Percentiles rank a stretch among this genome's conserved stretches.
Evolutionary conservation across 2,797 vertebrate genomes (phyloP).

Genomic region (Hafferia zeledoni): DNA sequence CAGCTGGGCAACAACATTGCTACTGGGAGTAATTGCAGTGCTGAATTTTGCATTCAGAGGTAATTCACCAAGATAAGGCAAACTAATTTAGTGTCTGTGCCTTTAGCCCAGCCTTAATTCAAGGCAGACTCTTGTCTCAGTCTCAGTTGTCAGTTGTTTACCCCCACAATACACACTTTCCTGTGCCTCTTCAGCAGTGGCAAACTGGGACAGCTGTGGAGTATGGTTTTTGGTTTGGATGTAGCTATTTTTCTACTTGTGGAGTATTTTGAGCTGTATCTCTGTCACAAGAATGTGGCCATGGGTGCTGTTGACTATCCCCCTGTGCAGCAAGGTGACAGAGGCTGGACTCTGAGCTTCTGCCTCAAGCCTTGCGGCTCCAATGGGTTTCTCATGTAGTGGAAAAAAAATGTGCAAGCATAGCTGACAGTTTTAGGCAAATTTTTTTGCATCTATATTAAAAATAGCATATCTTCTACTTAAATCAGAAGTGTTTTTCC

Average conservation of each 20-base stretch:
- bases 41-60: background rate
- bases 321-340: rapidly evolving
- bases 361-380: rapidly evolving
- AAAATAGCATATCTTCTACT: background rate
- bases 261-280: background rate
- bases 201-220: background rate
- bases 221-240: rapidly evolving
- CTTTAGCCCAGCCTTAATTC: background rate
- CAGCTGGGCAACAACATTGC: background rate
- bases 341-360: rapidly evolving
- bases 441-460: background rate
- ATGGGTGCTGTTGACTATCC: background rate
- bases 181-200: no score
- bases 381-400: rapidly evolving
- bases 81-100: background rate
- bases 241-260: background rate
- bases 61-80: background rate
- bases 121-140: background rate
- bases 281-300: rapidly evolving
- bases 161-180: background rate
- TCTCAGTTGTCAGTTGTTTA: background rate
- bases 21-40: background rate
- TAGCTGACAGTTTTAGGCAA: background rate
- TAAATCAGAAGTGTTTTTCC: background rate
- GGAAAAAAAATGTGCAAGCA: background rate